Evolutionary conservation across 2,888 invertebrate species (phyloP).

Genomic region (Spodoptera littoralis): DNA sequence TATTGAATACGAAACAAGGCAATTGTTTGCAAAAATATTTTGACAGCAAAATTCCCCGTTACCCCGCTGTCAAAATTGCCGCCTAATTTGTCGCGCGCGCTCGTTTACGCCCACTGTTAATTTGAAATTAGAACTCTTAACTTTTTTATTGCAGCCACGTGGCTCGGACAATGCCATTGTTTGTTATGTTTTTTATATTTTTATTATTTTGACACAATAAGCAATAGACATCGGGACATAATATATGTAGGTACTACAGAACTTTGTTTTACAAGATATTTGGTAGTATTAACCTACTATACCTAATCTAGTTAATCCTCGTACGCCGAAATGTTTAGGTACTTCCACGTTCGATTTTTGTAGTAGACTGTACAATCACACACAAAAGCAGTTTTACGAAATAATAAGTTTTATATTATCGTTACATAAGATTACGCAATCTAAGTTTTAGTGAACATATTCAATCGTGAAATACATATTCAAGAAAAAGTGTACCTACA

Average conservation of each 20-base stretch:
- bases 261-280: neutral
- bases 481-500: too few species aligned
- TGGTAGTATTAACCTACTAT: conserved; percentile 28
- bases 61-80: conserved; percentile 81
- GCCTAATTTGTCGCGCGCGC: conserved; percentile 79
- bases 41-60: conserved; percentile 85
- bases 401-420: neutral
- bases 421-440: too few species aligned
- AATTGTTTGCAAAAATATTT: conserved; percentile 88
- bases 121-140: conserved; percentile 83
- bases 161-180: conserved; percentile 66
- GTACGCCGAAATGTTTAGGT: conserved; percentile 48
- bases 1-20: conserved; percentile 66
- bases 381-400: conserved; percentile 9
- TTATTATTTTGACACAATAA: neutral
- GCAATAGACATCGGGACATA: too few species aligned
- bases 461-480: too few species aligned
- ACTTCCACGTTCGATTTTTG: conserved; percentile 37
- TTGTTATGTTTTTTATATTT: conserved; percentile 27
- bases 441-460: too few species aligned
- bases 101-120: conserved; percentile 75
- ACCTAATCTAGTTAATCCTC: conserved; percentile 55
- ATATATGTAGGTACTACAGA: too few species aligned
- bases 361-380: conserved; percentile 28
- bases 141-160: conserved; percentile 85